phyloP scores from a whole-genome alignment of 2,797 vertebrate species.

The Enteromius mattozi region DNA sequence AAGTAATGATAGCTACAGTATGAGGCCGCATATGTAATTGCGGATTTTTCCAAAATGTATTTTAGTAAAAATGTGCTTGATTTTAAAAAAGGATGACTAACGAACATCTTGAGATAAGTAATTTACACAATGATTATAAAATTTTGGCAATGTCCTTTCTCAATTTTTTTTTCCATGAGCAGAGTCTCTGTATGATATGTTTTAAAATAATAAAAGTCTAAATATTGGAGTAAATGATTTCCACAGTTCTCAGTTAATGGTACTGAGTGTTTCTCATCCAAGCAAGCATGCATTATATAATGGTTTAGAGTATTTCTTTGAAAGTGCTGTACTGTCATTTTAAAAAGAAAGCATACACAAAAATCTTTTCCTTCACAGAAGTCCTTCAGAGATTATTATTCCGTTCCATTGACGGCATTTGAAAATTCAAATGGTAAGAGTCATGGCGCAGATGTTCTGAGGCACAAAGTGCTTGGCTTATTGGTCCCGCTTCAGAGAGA shows the following conservation, averaged over 20 bases:
- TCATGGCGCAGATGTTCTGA: conserved; percentile 30
- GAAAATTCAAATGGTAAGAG: conserved; percentile 9
- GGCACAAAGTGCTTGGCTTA: conserved; percentile 31
- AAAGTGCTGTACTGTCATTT: conserved; percentile 1
- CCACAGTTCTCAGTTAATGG: conserved; percentile 4
- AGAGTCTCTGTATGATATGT: background rate
- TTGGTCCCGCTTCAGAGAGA: conserved; percentile 55
- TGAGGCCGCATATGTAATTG: background rate
- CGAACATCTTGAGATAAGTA: conserved; percentile 17
- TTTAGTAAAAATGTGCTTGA: conserved; percentile 1
- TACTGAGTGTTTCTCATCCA: conserved; percentile 17
- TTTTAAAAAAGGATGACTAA: background rate
- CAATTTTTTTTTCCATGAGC: background rate
- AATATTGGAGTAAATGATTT: conserved; percentile 12
- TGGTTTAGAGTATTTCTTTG: background rate
- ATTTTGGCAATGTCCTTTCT: conserved; percentile 1
- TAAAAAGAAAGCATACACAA: conserved; percentile 10
- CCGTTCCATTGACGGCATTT: conserved; percentile 19
- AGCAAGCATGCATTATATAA: conserved; percentile 37
- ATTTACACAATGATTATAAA: conserved; percentile 3
- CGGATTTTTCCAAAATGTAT: background rate
- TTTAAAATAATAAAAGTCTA: background rate
- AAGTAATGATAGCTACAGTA: background rate
- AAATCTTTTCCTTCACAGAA: conserved; percentile 18
- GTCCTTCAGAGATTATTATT: conserved; percentile 29